phyloP scores from a whole-genome alignment of 2,113 vertebrate genomes.

The Bubo blakistoni region DNA sequence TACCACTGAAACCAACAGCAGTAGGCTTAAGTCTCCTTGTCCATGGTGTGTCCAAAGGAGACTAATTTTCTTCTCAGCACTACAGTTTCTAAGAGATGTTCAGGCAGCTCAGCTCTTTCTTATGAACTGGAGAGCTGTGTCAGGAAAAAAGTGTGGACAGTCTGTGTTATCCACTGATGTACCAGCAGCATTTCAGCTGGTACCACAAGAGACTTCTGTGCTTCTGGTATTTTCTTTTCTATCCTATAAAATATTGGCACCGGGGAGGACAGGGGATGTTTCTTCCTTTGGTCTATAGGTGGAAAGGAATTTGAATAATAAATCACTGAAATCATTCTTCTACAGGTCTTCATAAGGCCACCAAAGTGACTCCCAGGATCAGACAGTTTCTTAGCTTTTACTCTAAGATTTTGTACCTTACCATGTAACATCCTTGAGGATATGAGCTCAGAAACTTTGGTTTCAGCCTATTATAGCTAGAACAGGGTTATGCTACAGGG shows the following conservation, averaged over 20 bases:
- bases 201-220: neutral
- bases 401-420: neutral
- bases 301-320: neutral
- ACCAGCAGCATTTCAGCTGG: neutral
- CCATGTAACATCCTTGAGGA: neutral
- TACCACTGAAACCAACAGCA: neutral
- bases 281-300: neutral
- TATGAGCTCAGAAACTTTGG: neutral
- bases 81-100: neutral
- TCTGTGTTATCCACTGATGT: neutral
- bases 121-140: neutral
- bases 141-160: neutral
- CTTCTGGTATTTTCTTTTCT: neutral
- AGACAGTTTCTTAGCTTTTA: neutral
- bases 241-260: neutral
- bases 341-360: neutral
- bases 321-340: neutral
- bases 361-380: neutral
- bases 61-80: neutral
- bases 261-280: neutral
- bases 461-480: neutral
- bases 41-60: neutral
- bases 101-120: neutral
- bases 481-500: neutral
- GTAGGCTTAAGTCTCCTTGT: neutral